These are phyloP conservation scores for Uropsilus gracilis DNA, from an alignment of 2,113 vertebrate species.

Conservation along the genomic window DNA sequence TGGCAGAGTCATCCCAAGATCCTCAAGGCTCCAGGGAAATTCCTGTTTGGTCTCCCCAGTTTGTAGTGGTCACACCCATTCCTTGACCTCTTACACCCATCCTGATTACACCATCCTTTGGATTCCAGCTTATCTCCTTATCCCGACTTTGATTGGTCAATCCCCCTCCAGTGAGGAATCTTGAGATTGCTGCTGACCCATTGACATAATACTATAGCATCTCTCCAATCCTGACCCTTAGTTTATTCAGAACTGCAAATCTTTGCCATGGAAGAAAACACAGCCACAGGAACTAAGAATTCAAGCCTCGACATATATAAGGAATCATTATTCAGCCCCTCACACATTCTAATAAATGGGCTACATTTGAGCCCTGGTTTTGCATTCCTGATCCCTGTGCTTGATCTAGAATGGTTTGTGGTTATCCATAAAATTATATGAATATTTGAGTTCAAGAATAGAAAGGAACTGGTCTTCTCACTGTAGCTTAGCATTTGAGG, in stretches of 20 bases:
- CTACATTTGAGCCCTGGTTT: background rate
- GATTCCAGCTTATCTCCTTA: background rate
- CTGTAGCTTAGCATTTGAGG: background rate
- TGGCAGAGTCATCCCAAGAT: background rate
- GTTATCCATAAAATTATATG: background rate
- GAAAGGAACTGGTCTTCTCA: background rate
- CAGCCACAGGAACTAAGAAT: background rate
- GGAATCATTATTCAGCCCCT: background rate
- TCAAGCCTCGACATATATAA: background rate
- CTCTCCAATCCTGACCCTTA: background rate
- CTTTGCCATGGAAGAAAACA: background rate
- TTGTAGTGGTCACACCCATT: no score
- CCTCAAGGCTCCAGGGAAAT: no score
- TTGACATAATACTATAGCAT: background rate
- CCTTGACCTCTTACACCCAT: no score
- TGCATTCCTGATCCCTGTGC: accelerated
- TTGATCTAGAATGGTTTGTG: background rate
- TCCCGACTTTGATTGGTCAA: background rate
- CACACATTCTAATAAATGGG: background rate
- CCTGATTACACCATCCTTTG: background rate
- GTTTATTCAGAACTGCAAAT: background rate
- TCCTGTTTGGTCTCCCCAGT: no score
- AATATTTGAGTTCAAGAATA: background rate
- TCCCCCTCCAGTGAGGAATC: background rate
- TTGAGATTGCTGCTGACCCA: background rate